Evolutionary conservation across 2,797 vertebrate genomes (phyloP).

Genomic region (Catharus ustulatus): DNA sequence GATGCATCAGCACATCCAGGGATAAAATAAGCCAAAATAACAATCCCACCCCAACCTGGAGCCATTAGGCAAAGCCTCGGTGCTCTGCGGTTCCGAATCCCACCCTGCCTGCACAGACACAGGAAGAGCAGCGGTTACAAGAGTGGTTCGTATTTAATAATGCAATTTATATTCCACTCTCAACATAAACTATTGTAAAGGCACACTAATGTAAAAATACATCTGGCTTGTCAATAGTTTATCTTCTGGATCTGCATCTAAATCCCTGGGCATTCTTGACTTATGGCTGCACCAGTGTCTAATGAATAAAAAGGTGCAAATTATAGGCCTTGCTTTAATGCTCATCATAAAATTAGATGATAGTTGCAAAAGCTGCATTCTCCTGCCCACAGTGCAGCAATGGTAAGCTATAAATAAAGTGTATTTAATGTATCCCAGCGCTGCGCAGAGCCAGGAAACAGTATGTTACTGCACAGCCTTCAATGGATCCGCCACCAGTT

Average conservation of each 20-base stretch:
- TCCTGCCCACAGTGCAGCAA: constrained; percentile 81
- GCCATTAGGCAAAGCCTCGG: constrained; percentile 35
- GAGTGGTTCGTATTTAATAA: constrained; percentile 84
- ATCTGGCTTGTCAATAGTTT: constrained; percentile 87
- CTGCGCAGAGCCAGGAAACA: constrained; percentile 75
- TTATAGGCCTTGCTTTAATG: constrained; percentile 88
- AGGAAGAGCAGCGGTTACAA: constrained; percentile 56
- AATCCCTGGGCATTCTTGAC: constrained; percentile 86
- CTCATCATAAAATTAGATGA: constrained; percentile 95
- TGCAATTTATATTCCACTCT: constrained; percentile 85
- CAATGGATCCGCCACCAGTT: constrained; percentile 79
- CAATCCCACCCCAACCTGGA: constrained; percentile 41
- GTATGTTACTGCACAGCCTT: constrained; percentile 79
- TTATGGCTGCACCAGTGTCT: constrained; percentile 89
- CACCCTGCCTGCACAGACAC: constrained; percentile 29
- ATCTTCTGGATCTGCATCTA: constrained; percentile 87
- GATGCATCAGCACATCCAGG: background rate
- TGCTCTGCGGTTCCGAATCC: background rate
- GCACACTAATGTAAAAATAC: constrained; percentile 87
- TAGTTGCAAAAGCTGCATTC: constrained; percentile 88
- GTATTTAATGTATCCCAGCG: constrained; percentile 83
- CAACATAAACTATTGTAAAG: constrained; percentile 87
- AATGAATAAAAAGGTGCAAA: constrained; percentile 87
- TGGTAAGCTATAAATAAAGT: constrained; percentile 88
- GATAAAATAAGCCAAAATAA: background rate